Base-by-base conservation (phyloP, 2,113 vertebrate genomes). In the Salminus brasiliensis region DNA sequence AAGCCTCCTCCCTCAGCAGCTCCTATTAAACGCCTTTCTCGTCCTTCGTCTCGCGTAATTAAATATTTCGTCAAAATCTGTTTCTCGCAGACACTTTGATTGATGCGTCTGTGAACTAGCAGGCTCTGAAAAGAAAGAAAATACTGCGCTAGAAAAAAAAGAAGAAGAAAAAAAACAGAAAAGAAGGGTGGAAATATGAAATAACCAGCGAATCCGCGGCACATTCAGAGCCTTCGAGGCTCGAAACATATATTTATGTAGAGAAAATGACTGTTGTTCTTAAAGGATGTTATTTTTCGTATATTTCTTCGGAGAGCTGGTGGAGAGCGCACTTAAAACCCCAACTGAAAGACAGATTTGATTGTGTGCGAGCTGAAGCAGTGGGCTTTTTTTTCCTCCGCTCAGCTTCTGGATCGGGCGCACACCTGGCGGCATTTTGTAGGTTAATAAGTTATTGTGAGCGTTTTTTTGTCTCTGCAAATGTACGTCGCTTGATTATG, bases 391-490 rank as follows among this genome's bases (percentile, higher is more conserved):
- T 72, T 79, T 27, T 59, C 2, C 9, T 10, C 5, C n/a, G n/a
- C n/a, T 69, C 78, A n/a, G 59, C 32, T 89, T 82, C 83, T 80
- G 85, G 89, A 84, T 87, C 86, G 81, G 70, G 52, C 55, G 52
- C 89, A 90, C 93, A 94, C 92, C 92, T 93, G 92, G 90, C 92
- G 89, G 88, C 87, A 87, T 91, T 92, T 90, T 84, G 86, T 36
- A 70, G 41, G 34, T 69, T 36, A 72, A 83, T 80, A 65, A 63
- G 32, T 72, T 72, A 77, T 80, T 80, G 78, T 79, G 69, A 65
- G 47, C 1, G 69, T 53, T 79, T 72, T 53, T 79, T 72, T 79
- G 78, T 72, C 45, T 66, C 25, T 30, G 53, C 49, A 72, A 84
- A 88, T 66, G 75, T 77, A 43, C 49, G 65, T 79, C 60, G 60